Evolutionary conservation across 2,888 invertebrate genomes (phyloP), one percentile per base, ranked within the genome.

Genomic region (Ochlodes sylvanus): DNA sequence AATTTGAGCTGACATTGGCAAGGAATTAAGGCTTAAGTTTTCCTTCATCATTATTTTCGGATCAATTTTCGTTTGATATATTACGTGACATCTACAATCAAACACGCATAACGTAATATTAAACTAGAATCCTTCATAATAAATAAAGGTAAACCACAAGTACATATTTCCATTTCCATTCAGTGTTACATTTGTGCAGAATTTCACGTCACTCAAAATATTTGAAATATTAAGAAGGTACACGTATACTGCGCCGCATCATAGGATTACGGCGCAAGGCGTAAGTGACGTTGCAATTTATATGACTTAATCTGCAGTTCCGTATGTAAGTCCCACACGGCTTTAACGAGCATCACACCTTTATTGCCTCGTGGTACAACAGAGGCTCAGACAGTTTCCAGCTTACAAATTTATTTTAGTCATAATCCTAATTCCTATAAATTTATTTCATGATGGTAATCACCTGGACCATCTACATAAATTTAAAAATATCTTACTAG

Each of bases 241-340:
- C 41, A 55, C 60, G 27, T 27, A 27, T 27, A 27, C 54, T 60
- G 17, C 34, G 52, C 65, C 44, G 34, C 38, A 54, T 32, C 63
- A 38, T 21, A 54, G 66, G 66, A 66, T 66, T 60, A 67, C 32
- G 60, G 15, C 60, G 15, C 54, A 61, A 61, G 60, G 60, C 60
- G 42, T 60, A 60, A 60, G 66, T 60, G 54, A 60, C 60, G 66
- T 67, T 67, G 66, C 66, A 67, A 67, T 67, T 60, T 66, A 66
- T 66, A 66, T 60, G 66, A 66, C 66, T 60, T 66, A 66, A 66
- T 66, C 66, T 66, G 60, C 66, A 66, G 60, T 66, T 66, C 58
- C 38, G 32, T 66, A 34, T 66, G 58, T 58, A 58, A 66, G 65
- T 57, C 57, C 38, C 58, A 58, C 17, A 41, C 66, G 32, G 60